Evolutionary conservation across 2,113 vertebrate species (phyloP), one percentile per base, ranked within the genome.

Genomic region (Tachysurus vachellii): DNA sequence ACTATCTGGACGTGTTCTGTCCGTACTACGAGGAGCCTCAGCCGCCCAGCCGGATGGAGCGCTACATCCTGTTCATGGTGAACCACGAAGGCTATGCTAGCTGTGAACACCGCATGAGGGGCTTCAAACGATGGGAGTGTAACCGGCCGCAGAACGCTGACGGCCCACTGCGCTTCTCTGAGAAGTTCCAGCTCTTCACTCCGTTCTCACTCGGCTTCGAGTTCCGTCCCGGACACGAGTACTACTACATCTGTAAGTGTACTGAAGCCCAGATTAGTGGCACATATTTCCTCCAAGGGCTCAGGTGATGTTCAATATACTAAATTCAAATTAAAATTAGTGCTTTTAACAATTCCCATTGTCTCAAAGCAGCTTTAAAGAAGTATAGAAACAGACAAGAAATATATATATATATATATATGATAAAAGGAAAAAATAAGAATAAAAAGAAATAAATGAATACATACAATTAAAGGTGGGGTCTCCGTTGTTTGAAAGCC

Each of bases 151-250:
- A 95, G 7, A 96, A 97, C 5, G 95, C 96, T 0, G 97, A 96
- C 50, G 97, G 97, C 2, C 97, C 97, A 9, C 96, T 99, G 92
- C 97, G 97, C 92, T 99, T 99, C 92, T 99, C 98, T 0, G 98
- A 99, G 94, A 99, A 99, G 93, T 99, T 99, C 93, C 98, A 99
- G 93, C 97, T 99, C 94, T 99, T 99, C 96, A 99, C 98, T 0
- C 98, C 98, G 57, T 99, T 99, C 95, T 99, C 98, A 1, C 94
- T 99, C 92, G 98, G 98, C 88, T 99, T 99, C 21, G 98, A 99
- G 95, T 99, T 99, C 95, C 94, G 98, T 5, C 97, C 98, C 0
- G 98, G 97, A 73, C 97, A 98, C 0, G 97, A 98, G 92, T 99
- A 98, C 89, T 99, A 98, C 92, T 99, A 99, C 92, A 98, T 98